Evolutionary conservation across 30 jellyfish, hydroid and myxozoan genomes (phyloP).

Genomic region (Rhopilema esculentum): DNA sequence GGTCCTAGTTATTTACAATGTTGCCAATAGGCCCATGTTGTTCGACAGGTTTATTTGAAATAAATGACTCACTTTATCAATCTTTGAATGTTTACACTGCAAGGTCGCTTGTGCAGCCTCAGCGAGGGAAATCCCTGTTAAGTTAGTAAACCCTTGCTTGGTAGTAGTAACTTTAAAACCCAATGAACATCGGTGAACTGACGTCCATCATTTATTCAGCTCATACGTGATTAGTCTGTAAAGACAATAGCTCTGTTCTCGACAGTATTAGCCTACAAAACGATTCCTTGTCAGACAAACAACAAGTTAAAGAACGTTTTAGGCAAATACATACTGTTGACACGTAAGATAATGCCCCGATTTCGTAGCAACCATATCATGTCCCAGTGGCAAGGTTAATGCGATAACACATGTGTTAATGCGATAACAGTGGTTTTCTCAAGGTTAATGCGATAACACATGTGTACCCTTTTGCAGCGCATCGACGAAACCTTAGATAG

Average conservation of each 20-base stretch:
- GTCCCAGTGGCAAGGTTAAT: conserved; percentile 29
- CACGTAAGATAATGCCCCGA: conserved; percentile 30
- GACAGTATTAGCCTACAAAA: conserved; percentile 1
- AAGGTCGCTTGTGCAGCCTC: conserved; percentile 28
- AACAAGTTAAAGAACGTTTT: conserved; percentile 22
- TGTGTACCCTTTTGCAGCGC: conserved; percentile 56
- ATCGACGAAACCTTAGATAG: conserved; percentile 45
- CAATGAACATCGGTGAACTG: conserved; percentile 36
- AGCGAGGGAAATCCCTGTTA: conserved; percentile 54
- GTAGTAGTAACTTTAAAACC: conserved; percentile 16
- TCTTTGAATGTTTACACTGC: conserved; percentile 37
- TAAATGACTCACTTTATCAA: conserved; percentile 27
- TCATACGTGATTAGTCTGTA: neutral
- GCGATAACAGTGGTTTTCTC: too few relatives aligned
- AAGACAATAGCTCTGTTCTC: conserved; percentile 1
- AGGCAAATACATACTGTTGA: conserved; percentile 19
- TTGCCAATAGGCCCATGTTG: conserved; percentile 56
- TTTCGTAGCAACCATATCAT: conserved; percentile 42
- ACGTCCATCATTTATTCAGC: conserved; percentile 17
- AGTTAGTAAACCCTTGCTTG: conserved; percentile 39
- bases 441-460: conserved; percentile 49
- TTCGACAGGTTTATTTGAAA: conserved; percentile 45
- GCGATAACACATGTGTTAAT: too few relatives aligned
- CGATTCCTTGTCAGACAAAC: conserved; percentile 14
- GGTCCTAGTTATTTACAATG: conserved; percentile 10